Evolutionary conservation across 2,113 vertebrate species (phyloP), one percentile per base, ranked within the genome.

Genomic region (Vulpes vulpes): DNA sequence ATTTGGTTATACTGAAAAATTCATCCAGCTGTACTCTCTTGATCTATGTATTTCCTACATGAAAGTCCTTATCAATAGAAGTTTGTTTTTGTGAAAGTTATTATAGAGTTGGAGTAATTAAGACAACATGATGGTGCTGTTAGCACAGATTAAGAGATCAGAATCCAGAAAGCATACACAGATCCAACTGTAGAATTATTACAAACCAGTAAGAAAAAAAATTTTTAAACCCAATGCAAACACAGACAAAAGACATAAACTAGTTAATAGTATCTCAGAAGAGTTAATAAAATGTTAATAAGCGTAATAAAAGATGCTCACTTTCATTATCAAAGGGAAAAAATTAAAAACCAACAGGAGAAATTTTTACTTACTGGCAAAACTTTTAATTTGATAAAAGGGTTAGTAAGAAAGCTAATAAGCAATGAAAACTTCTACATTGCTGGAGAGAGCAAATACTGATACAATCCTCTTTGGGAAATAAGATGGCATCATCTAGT

Each of bases 231-330:
- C 38, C 43, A 38, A 5, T n/a, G 69, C 11, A 92, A 88, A 88
- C 14, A 76, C 3, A 30, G 51, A 19, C 35, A n/a, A 89, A 22
- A 78, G 85, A 87, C 30, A 74, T 3, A 22, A 38, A 74, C 43
- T 25, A 43, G 35, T 16, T 49, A 87, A 91, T 0, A 74, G 38
- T 91, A 67, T 43, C 59, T 82, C 30, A 74, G 35, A 84, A 59
- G 35, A 74, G 35, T 30, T n/a, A 59, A 67, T 30, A 94, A 53
- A 64, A 35, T 51, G 59, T 80, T 57, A 51, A 73, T 67, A 51
- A 67, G 65, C 35, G 82, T 16, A 94, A 69, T 83, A 76, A 87
- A 83, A 89, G 51, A 83, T 78, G 53, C 14, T 95, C 81, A 88
- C 94, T 43, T 20, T 60, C 51, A 81, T 43, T 53, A 83, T 17